phyloP scores from a whole-genome alignment of 2,113 vertebrate genomes.

The Puma concolor region DNA sequence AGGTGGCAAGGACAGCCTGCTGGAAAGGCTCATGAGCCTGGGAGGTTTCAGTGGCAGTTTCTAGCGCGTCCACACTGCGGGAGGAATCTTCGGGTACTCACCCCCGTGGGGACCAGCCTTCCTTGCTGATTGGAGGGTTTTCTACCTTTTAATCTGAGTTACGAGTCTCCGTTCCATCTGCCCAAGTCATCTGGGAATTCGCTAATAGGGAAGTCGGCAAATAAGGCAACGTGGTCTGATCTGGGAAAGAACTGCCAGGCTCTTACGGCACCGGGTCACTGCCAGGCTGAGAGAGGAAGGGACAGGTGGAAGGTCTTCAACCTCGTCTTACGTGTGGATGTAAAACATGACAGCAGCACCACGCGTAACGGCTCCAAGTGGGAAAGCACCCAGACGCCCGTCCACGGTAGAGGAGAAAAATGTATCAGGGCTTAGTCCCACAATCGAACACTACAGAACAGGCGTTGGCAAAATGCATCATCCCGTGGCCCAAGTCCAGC shows the following conservation, averaged over 20 bases:
- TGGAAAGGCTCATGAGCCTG: background rate
- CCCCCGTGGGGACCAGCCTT: background rate
- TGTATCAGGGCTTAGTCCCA: background rate
- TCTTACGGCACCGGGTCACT: background rate
- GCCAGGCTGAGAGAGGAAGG: background rate
- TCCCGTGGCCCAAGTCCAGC: background rate
- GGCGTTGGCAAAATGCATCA: background rate
- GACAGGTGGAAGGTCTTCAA: background rate
- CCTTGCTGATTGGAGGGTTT: background rate
- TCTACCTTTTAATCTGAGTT: background rate
- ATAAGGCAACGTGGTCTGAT: background rate
- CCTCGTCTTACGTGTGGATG: background rate
- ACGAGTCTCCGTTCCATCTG: background rate
- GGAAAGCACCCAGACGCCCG: background rate
- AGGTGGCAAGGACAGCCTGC: background rate
- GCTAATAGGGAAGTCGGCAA: background rate
- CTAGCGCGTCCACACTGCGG: fast-evolving
- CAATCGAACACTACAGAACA: background rate
- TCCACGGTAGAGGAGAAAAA: background rate
- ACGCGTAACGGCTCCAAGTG: background rate
- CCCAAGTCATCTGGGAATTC: background rate
- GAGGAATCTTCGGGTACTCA: background rate
- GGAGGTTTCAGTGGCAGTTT: background rate
- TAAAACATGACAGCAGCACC: background rate
- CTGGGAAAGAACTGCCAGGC: background rate